phyloP scores from a whole-genome alignment of 35 echinoderm and acorn worm species.

The Lytechinus pictus region DNA sequence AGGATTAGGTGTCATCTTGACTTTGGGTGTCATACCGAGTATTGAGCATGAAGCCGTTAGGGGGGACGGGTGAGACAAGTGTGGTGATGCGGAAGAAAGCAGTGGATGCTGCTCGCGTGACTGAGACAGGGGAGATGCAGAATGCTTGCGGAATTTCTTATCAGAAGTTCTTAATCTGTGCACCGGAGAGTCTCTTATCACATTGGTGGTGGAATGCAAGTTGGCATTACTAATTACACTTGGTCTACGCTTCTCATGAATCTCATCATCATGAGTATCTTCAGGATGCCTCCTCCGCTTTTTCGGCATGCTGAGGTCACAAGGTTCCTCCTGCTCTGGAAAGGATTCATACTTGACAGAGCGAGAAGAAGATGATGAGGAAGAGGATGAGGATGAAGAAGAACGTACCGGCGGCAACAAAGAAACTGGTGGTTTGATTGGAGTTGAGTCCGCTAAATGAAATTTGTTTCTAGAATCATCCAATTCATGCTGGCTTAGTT shows the following conservation, averaged over 20 bases:
- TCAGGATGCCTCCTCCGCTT: slow-evolving; percentile 51
- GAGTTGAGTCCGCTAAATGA: background rate
- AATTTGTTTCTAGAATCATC: background rate
- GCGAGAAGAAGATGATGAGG: background rate
- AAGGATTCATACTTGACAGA: background rate
- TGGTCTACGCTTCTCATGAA: background rate
- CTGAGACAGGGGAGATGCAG: background rate
- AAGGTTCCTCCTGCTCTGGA: slow-evolving; percentile 90
- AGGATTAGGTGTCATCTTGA: slow-evolving; percentile 75
- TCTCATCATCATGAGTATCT: background rate
- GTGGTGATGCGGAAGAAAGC: slow-evolving; percentile 18
- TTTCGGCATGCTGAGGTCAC: slow-evolving; percentile 96
- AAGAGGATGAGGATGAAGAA: background rate
- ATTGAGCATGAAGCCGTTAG: background rate
- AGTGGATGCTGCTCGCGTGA: background rate
- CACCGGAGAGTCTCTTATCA: slow-evolving; percentile 34
- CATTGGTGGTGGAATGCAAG: background rate
- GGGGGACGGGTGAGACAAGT: background rate
- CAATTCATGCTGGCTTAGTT: background rate
- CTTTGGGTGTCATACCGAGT: slow-evolving; percentile 4
- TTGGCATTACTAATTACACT: slow-evolving; percentile 28
- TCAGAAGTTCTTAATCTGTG: slow-evolving; percentile 41
- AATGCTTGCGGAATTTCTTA: slow-evolving; percentile 46
- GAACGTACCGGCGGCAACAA: background rate
- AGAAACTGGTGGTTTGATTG: slow-evolving; percentile 29